phyloP scores from a whole-genome alignment of 2,113 vertebrate species.

The Glareola pratincola region DNA sequence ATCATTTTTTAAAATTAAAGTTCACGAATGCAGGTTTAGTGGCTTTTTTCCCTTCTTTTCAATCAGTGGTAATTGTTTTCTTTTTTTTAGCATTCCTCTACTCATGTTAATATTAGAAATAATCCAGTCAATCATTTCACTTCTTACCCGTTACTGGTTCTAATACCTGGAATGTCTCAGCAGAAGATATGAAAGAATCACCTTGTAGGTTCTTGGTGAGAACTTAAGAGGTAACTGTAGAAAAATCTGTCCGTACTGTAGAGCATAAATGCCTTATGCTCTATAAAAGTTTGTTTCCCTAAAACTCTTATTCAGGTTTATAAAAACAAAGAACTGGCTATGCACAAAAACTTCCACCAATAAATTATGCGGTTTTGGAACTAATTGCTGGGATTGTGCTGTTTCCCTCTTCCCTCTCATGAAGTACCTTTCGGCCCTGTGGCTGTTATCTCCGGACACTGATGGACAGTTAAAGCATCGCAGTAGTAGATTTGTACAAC shows the following conservation, averaged over 20 bases:
- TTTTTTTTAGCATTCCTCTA: background rate
- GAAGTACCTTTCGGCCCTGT: background rate
- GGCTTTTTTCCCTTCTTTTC: background rate
- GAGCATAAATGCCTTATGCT: accelerated
- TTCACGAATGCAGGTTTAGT: background rate
- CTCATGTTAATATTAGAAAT: background rate
- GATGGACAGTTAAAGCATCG: background rate
- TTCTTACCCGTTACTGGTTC: background rate
- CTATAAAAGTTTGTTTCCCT: background rate
- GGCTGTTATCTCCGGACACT: background rate
- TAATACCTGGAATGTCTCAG: background rate
- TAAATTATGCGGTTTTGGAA: background rate
- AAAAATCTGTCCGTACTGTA: background rate
- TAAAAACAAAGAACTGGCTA: background rate
- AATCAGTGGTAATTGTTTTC: background rate
- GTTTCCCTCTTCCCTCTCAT: background rate
- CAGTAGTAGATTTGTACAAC: background rate
- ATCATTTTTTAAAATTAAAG: background rate
- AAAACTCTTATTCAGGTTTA: background rate
- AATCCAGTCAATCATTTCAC: background rate
- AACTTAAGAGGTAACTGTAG: background rate
- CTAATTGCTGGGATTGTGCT: background rate
- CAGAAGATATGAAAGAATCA: background rate
- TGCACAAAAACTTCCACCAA: background rate
- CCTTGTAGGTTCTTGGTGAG: background rate